Conservation (phyloP, 2,888 invertebrate genomes). For the Sussaba pulchella region DNA sequence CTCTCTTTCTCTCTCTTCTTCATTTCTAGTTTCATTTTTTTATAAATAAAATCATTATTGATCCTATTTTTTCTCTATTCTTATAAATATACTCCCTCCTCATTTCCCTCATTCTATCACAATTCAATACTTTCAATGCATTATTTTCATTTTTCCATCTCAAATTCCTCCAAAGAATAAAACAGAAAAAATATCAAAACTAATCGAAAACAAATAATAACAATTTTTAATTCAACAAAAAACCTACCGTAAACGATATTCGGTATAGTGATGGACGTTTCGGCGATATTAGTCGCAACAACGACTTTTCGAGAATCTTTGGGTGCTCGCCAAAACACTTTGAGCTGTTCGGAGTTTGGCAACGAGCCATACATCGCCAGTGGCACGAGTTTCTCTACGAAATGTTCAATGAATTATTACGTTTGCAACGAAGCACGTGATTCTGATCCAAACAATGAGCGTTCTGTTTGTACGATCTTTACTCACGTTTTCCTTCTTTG, state of each 20-base stretch:
- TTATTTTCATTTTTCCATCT: too few species aligned
- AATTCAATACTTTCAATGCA: too few species aligned
- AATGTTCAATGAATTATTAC: not conserved
- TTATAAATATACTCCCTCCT: too few species aligned
- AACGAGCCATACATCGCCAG: conserved; percentile 97
- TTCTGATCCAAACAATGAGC: not conserved
- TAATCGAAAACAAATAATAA: not conserved
- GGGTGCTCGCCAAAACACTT: conserved; percentile 91
- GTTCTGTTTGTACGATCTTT: not conserved
- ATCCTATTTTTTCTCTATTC: too few species aligned
- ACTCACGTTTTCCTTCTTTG: conserved; percentile 84
- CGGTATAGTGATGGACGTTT: conserved; percentile 97
- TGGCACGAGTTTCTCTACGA: conserved; percentile 87
- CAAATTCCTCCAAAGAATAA: too few species aligned
- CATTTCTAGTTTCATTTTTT: too few species aligned
- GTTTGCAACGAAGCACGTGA: not conserved
- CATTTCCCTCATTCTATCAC: too few species aligned
- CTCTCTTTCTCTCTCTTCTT: too few species aligned
- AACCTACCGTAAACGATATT: conserved; percentile 94
- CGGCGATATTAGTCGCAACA: conserved; percentile 98
- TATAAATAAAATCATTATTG: too few species aligned
- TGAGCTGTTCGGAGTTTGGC: conserved; percentile 91
- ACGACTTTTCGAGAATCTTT: conserved; percentile 94
- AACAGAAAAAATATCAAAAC: not conserved
- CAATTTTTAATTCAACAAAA: too few species aligned